Percentiles rank a stretch among this genome's conserved stretches.
These are phyloP conservation scores for Cosmia trapezina DNA, from an alignment of 2,888 invertebrate genomes.

Conservation along the genomic window DNA sequence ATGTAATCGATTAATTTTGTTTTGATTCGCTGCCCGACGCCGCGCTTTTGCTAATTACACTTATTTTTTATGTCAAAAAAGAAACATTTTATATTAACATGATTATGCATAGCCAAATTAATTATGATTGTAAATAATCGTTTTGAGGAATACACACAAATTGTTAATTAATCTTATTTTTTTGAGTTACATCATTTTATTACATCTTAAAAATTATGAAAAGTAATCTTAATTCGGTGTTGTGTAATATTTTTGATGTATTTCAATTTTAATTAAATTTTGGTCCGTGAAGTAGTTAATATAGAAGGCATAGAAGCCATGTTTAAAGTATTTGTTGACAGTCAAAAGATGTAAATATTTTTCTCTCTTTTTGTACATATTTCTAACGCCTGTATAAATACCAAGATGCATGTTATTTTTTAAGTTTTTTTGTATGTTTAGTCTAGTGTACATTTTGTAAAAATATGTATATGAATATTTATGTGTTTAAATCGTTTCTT, in stretches of 20 bases:
- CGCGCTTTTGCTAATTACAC: constrained; percentile 31
- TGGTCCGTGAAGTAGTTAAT: too few species aligned
- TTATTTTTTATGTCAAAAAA: not conserved
- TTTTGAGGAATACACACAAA: not conserved
- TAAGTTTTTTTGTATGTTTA: constrained; percentile 21
- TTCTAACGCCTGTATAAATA: constrained; percentile 24
- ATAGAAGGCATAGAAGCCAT: too few species aligned
- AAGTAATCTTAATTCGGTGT: not conserved
- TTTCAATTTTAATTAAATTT: too few species aligned
- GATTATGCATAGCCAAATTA: not conserved
- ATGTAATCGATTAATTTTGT: constrained; percentile 37
- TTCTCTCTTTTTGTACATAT: constrained; percentile 19
- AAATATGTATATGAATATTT: constrained; percentile 38
- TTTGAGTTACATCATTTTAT: not conserved
- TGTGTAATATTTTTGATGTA: not conserved
- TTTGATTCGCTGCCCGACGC: not conserved
- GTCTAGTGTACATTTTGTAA: constrained; percentile 26
- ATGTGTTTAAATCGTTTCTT: constrained; percentile 11
- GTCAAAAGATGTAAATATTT: constrained; percentile 33
- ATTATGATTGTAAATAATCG: constrained; percentile 11
- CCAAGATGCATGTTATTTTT: constrained; percentile 37
- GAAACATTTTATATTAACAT: not conserved
- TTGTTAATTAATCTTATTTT: not conserved
- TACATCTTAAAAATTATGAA: not conserved
- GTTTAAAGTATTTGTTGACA: too few species aligned